phyloP scores from a whole-genome alignment of 2,797 vertebrate species.

The Cossypha dichroa region DNA sequence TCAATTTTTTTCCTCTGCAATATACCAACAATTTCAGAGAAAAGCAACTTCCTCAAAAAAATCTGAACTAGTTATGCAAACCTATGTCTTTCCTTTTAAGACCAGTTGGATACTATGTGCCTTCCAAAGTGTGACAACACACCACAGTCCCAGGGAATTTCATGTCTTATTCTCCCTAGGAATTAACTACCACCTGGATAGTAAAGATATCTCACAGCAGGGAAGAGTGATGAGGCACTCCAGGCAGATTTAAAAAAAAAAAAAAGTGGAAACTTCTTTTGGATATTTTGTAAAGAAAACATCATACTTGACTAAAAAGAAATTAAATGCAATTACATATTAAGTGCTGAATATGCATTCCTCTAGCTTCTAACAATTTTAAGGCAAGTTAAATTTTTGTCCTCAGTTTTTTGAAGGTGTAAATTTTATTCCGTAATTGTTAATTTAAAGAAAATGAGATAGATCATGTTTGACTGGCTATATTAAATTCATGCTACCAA shows the following conservation, averaged over 20 bases:
- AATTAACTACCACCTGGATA: background rate
- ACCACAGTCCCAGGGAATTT: background rate
- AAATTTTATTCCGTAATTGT: background rate
- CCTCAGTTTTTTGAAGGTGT: background rate
- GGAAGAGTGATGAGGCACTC: background rate
- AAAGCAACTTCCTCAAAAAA: background rate
- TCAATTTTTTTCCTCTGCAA: fast-evolving
- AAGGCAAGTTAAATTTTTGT: background rate
- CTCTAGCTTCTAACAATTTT: background rate
- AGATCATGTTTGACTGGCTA: background rate
- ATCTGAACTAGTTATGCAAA: background rate
- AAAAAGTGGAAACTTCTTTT: background rate
- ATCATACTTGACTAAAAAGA: background rate
- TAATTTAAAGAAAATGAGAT: background rate
- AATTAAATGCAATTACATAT: background rate
- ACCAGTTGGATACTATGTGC: background rate
- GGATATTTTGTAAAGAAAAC: background rate
- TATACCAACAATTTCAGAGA: background rate
- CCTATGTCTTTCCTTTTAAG: background rate
- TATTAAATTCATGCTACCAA: background rate
- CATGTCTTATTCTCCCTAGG: background rate
- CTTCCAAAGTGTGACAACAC: background rate
- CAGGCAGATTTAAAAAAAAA: background rate
- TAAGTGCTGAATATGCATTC: background rate
- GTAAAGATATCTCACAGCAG: background rate